Evolutionary conservation across 2,888 invertebrate genomes (phyloP).

Genomic region (Malthinus flaveolus): DNA sequence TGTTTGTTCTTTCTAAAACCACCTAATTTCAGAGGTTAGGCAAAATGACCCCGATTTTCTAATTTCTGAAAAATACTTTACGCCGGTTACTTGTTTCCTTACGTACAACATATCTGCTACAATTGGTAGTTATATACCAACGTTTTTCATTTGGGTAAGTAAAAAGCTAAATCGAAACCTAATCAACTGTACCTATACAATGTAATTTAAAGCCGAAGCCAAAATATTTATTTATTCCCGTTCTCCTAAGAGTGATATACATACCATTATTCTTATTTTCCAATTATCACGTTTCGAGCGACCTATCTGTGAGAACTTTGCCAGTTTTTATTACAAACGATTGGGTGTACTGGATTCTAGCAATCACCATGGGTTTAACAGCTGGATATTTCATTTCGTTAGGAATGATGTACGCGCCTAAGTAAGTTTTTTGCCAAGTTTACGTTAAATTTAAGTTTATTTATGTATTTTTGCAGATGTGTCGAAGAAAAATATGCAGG

Average conservation of each 20-base stretch:
- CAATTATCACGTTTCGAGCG: constrained; percentile 73
- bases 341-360: constrained; percentile 76
- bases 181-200: constrained; percentile 10
- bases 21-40: constrained; percentile 57
- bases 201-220: constrained; percentile 72
- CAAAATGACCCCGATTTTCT: constrained; percentile 61
- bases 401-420: constrained; percentile 90
- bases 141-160: constrained; percentile 76
- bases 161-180: constrained; percentile 1
- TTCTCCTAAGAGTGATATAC: constrained; percentile 72
- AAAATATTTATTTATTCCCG: constrained; percentile 72
- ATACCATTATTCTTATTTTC: constrained; percentile 91
- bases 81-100: constrained; percentile 82
- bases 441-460: too few relatives aligned
- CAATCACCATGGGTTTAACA: constrained; percentile 77
- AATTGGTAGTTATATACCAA: constrained; percentile 86
- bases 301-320: constrained; percentile 58
- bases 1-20: too few relatives aligned
- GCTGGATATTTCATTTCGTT: constrained; percentile 93
- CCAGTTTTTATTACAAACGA: constrained; percentile 79
- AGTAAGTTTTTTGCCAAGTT: constrained; percentile 69
- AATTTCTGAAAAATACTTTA: constrained; percentile 63
- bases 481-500: constrained; percentile 82
- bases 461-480: constrained; percentile 58
- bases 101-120: constrained; percentile 93